Base-by-base conservation (phyloP, 2,113 vertebrate species). In the Casuarius casuarius region DNA sequence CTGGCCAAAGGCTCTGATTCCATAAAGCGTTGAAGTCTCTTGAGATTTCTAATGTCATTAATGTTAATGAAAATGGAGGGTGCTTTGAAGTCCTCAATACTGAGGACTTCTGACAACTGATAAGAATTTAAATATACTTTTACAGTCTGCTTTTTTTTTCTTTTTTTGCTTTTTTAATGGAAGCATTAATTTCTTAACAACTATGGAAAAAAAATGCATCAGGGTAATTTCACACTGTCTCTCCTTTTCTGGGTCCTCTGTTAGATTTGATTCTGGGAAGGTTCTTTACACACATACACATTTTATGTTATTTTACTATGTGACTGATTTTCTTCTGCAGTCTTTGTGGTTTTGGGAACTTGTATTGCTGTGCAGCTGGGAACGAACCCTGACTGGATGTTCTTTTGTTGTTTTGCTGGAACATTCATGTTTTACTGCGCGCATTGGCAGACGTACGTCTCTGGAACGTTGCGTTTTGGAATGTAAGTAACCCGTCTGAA, bases 401-500 rank as follows among this genome's bases (percentile, higher is more conserved):
- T 99, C 98, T 99, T 99, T 98, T 99, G 99, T 98, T 99, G 99
- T 98, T 99, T 99, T 92, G 99, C 99, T 59, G 99, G 99, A 88
- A 99, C 99, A 29, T 99, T 99, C 93, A 99, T 99, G 99, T 99
- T 99, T 98, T 99, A 99, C 98, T 99, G 99, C 76, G 99, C 99
- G 6, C 99, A 99, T 81, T 99, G 99, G 99, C 99, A 99, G 97
- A 99, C 99, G 1, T 99, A 99, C 42, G 99, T 99, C 94, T 99
- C 99, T 21, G 99, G 99, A 86, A 99, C 99, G 4, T 97, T 99
- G 92, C 98, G 99, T 91, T 99, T 99, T 56, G 99, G 99, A 97
- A 99, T 99, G 99, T 99, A 97, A 99, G 99, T 99, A 98, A 94
- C 76, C 84, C 40, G 80, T 33, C 72, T 95, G 87, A n/a, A 71